Evolutionary conservation across 2,888 invertebrate genomes (phyloP), one percentile per base, ranked within the genome.

Genomic region (Pherbina coryleti): DNA sequence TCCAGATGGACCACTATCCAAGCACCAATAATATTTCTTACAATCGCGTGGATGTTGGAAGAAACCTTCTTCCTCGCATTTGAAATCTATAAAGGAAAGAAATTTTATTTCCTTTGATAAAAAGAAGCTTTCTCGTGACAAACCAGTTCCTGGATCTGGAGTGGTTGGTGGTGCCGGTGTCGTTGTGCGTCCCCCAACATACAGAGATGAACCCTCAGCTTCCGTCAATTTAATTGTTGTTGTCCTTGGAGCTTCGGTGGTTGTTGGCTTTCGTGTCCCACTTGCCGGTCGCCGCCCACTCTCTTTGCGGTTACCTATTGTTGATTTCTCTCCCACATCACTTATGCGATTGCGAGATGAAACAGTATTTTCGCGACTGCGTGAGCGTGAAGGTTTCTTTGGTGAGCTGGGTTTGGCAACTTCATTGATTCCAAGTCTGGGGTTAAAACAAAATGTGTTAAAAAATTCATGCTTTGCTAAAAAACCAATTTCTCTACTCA

Each of bases 1-100:
- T 85, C 96, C 95, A 0, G 97, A 95, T 0, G 97, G 95, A 3
- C 96, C 96, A 84, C 94, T 95, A 87, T 96, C 96, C 81, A 97
- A 91, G 87, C 97, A 97, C 97, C 97, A 97, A 91, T 96, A 97
- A 87, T 97, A 97, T 88, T 97, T 97, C 88, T 97, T 96, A 89
- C 97, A 97, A 89, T 97, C 97, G 57, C 95, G 92, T 0, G 97
- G 97, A 90, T 97, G 97, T 19, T 94, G 94, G 91, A 94, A 97
- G 91, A 97, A 97, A 3, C 97, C 97, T 91, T 97, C 97, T 81
- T 97, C 97, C 84, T 93, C 94, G 88, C 97, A 97, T 87, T 96
- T 96, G 90, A 97, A 97, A 86, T 95, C 96, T 94, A n/a, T 19
- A 77, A 25, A 44, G 34, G 19, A 1, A 9, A 55, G 3, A 14